A percentile compares a stretch with the other conserved stretches of the same genome.
phyloP scores from a whole-genome alignment of 2,888 invertebrate species.

The Drosophila lacicola region DNA sequence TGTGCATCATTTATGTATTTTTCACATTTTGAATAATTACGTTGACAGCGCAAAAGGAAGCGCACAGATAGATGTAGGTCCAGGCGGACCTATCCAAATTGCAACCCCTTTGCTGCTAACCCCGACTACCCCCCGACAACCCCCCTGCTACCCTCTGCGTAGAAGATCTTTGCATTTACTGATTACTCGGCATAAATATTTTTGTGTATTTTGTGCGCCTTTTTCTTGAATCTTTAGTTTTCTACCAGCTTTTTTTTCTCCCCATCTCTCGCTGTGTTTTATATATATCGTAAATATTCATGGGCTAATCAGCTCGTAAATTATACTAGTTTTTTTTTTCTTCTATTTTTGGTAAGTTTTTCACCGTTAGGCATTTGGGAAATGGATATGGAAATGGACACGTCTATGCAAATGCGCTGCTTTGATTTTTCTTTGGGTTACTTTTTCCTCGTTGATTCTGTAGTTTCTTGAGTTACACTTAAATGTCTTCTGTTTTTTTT shows the following conservation, averaged over 20 bases:
- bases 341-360: slow-evolving; percentile 40
- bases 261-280: background rate
- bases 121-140: background rate
- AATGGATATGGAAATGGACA: slow-evolving; percentile 63
- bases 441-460: slow-evolving; percentile 2
- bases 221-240: slow-evolving; percentile 37
- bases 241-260: slow-evolving; percentile 10
- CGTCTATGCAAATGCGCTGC: slow-evolving; percentile 47
- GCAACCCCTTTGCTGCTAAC: slow-evolving; percentile 43
- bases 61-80: slow-evolving; percentile 57
- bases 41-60: slow-evolving; percentile 52
- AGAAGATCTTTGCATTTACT: slow-evolving; percentile 29
- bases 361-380: slow-evolving; percentile 54
- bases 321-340: slow-evolving; percentile 57
- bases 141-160: background rate
- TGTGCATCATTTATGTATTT: slow-evolving; percentile 63
- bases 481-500: slow-evolving; percentile 8
- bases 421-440: slow-evolving; percentile 25
- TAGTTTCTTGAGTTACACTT: slow-evolving; percentile 32
- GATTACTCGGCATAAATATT: slow-evolving; percentile 75
- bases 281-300: slow-evolving; percentile 67
- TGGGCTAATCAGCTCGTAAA: slow-evolving; percentile 80
- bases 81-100: slow-evolving; percentile 16
- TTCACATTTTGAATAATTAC: slow-evolving; percentile 71
- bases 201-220: slow-evolving; percentile 72